These are phyloP conservation scores for Halcyon senegalensis DNA, from an alignment of 2,113 vertebrate species.

Conservation along the genomic window DNA sequence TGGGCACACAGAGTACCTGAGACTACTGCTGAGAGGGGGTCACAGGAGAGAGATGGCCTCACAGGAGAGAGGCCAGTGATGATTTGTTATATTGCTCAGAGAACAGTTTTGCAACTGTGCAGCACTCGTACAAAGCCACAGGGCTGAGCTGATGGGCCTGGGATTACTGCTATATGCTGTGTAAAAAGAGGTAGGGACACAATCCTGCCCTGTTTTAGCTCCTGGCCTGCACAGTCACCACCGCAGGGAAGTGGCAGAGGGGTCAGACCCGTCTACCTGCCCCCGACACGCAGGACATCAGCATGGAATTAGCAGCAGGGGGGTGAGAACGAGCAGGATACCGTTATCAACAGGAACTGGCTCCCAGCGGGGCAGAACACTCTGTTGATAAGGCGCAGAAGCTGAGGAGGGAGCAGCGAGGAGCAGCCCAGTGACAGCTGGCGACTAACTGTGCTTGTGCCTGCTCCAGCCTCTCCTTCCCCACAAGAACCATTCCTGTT, in stretches of 20 bases:
- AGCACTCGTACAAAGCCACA: not conserved
- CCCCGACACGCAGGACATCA: not conserved
- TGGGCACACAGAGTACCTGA: not conserved
- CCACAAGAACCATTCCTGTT: fast-evolving
- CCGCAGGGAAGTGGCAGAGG: not conserved
- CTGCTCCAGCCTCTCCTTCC: not conserved
- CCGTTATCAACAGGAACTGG: not conserved
- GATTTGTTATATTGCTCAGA: not conserved
- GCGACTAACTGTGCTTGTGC: not conserved
- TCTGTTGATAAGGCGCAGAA: not conserved
- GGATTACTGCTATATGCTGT: not conserved
- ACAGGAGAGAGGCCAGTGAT: not conserved
- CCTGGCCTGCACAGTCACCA: not conserved
- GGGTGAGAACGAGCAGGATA: not conserved
- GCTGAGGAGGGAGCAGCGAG: not conserved
- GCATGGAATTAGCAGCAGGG: not conserved
- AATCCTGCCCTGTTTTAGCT: not conserved
- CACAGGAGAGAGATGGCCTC: not conserved
- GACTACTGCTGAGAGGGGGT: not conserved
- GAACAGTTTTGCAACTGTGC: not conserved
- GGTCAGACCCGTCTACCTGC: not conserved
- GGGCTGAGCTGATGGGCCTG: not conserved
- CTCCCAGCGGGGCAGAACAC: not conserved
- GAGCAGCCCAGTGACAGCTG: not conserved
- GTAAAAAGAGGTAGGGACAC: not conserved